Evolutionary conservation across 2,888 invertebrate species (phyloP), one percentile per base, ranked within the genome.

Genomic region (Ashinkailepas kermadecensis): DNA sequence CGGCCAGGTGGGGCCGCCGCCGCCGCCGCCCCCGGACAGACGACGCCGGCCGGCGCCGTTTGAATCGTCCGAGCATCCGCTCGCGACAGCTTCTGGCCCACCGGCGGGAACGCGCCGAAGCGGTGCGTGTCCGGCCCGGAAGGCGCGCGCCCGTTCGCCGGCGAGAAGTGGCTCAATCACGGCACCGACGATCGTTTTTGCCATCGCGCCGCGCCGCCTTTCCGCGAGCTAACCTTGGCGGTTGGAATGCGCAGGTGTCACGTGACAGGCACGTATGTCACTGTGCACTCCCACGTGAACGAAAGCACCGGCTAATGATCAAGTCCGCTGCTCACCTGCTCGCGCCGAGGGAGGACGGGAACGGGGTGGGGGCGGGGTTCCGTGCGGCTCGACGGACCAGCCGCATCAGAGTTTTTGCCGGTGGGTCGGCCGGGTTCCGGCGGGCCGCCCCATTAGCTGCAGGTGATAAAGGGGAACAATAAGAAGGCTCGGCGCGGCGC

Each of bases 391-490:
- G 56, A 39, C 59, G 59, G 15, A 15, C 12, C 12, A 59, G 59
- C 59, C 59, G 59, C 12, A 15, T 59, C 15, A 13, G 11, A 13
- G 74, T 56, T 74, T 56, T 74, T 56, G 21, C 56, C 18, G 74
- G 2, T 12, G 8, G 23, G 59, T 7, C 65, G 74, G 21, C 10
- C 56, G 21, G 74, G 56, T 54, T 74, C 74, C 74, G 74, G 74
- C 74, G 56, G 56, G 7, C 21, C 59, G 74, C 56, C 11, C 54
- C 74, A 74, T 74, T 74, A 74, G 74, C 56, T 8, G 56, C 21
- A 65, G 74, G 74, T 74, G 74, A 74, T 74, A 74, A 74, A 70
- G 70, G 74, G 74, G 74, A 74, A 74, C 74, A 74, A 54, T 56
- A 23, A 74, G 56, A 59, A 59, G 15, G 70, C 39, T 25, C 39